Evolutionary conservation across 2,797 vertebrate genomes (phyloP), one percentile per base, ranked within the genome.

Genomic region (Buceros bicornis): DNA sequence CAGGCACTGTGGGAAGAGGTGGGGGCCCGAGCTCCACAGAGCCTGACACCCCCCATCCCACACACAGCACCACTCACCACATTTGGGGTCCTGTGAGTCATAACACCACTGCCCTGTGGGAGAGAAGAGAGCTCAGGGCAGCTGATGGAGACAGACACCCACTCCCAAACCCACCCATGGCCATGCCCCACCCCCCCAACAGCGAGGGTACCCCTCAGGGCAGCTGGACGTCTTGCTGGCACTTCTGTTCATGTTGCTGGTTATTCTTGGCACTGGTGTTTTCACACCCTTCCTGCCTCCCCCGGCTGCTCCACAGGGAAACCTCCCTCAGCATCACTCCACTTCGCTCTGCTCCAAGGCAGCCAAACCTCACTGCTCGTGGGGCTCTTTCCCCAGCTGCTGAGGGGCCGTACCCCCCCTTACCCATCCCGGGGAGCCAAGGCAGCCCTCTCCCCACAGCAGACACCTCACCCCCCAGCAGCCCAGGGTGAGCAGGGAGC

Each of bases 71-170:
- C 57, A 95, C 97, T 98, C 91, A 97, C 97, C 98, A 1, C 97
- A 98, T 0, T 60, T 89, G 12, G 95, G 96, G 58, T 97, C 96
- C 91, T 97, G 97, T 1, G 97, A 97, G 72, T 98, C 89, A 0
- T 97, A 98, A 85, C 97, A 98, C 98, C 97, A 97, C 53, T 92
- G 53, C 11, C 95, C 97, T 98, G 92, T 0, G 0, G 82, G 90
- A 90, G 87, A 91, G 10, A 95, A 54, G 11, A 90, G 29, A 80
- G 62, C 65, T 93, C 61, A 40, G 69, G 50, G 28, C 31, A 43
- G 70, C 35, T 3, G 28, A 16, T 4, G 9, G 40, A 71, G 48
- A 51, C n/a, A 25, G n/a, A 24, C 3, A 17, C 29, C 72, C 8
- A 1, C 64, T 31, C 35, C 70, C 70, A 74, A 48, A 17, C 50